Conservation (phyloP, 2,113 vertebrate genomes). For the Tringa solitaria region DNA sequence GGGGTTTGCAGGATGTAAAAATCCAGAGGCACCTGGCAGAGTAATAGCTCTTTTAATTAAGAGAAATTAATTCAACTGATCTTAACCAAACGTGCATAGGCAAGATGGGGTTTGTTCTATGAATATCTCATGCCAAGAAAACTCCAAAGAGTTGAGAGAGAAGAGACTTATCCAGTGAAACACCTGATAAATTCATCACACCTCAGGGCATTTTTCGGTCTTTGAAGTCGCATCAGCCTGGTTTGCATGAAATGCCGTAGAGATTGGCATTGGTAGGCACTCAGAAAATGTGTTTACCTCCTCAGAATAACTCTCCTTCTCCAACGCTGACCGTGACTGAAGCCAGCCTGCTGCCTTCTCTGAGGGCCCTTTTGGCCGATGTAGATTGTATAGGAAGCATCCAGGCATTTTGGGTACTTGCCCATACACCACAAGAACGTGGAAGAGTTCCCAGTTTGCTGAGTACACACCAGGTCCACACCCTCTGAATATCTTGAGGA, state of each 20-base stretch:
- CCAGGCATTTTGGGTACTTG: background rate
- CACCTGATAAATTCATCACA: background rate
- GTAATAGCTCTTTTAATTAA: slow-evolving; percentile 5
- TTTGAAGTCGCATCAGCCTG: background rate
- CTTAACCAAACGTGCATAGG: background rate
- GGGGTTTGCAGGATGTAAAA: background rate
- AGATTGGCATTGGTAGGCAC: background rate
- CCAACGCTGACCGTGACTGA: background rate
- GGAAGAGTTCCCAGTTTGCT: background rate
- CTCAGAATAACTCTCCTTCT: background rate
- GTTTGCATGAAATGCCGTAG: background rate
- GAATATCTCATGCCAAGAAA: slow-evolving; percentile 8
- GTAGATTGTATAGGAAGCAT: background rate
- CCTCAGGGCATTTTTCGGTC: background rate
- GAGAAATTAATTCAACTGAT: slow-evolving; percentile 23
- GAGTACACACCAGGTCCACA: background rate
- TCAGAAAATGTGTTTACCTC: background rate
- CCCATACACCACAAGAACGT: background rate
- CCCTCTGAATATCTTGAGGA: background rate
- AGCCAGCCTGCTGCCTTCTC: background rate
- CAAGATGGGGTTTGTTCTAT: background rate
- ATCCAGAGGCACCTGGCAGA: background rate
- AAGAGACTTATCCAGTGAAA: background rate
- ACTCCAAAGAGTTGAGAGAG: background rate
- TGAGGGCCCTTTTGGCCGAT: background rate